Evolutionary conservation across 30 jellyfish, hydroid and myxozoan species (phyloP).

Genomic region (Cassiopea andromeda): DNA sequence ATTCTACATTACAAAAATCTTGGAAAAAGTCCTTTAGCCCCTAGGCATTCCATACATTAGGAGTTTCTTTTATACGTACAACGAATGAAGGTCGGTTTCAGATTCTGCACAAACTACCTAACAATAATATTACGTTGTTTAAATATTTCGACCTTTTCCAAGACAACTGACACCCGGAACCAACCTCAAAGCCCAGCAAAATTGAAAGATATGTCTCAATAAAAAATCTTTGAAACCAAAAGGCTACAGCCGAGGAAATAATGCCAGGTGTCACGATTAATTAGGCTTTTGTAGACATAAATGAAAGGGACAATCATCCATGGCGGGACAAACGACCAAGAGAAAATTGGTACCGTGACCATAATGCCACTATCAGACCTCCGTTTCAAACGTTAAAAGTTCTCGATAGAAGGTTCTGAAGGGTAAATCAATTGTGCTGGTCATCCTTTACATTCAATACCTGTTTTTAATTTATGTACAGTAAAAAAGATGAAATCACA

Average conservation of each 20-base stretch:
- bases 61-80: not conserved
- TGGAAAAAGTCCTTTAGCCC: not conserved
- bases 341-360: not conserved
- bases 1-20: constrained; percentile 18
- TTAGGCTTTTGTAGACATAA: not conserved
- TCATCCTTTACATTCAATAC: no score
- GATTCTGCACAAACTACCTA: no score
- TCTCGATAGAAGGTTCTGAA: no score
- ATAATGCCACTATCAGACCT: not conserved
- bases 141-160: not conserved
- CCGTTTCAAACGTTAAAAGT: not conserved
- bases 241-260: not conserved
- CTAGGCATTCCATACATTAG: not conserved
- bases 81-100: not conserved
- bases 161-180: not conserved
- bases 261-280: not conserved
- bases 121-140: no score
- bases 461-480: no score
- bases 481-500: no score
- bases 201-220: not conserved
- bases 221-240: no score
- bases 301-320: not conserved
- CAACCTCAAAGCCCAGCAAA: not conserved
- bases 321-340: not conserved
- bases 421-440: no score